Evolutionary conservation across 2,888 invertebrate genomes (phyloP).

Genomic region (Ryuthela nishihirai): DNA sequence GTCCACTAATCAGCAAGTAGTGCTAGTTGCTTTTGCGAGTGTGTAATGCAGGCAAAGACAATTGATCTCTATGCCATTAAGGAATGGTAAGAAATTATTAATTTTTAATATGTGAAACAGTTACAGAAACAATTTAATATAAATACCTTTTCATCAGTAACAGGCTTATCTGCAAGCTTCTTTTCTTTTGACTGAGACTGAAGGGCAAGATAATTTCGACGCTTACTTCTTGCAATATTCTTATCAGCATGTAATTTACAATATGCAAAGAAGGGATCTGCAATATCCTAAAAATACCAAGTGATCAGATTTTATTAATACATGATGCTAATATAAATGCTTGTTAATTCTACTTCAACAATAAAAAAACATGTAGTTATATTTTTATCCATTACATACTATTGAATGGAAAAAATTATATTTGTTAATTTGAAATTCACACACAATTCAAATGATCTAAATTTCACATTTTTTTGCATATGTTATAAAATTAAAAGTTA

Average conservation of each 20-base stretch:
- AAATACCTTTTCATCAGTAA: constrained; percentile 47
- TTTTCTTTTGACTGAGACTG: constrained; percentile 64
- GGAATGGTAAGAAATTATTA: neutral
- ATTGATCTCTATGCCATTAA: neutral
- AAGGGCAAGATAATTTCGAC: constrained; percentile 77
- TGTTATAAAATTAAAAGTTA: no score
- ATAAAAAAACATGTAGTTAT: no score
- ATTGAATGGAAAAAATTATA: no score
- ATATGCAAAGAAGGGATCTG: constrained; percentile 96
- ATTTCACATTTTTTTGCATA: no score
- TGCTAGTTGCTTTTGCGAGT: no score
- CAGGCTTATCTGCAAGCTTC: constrained; percentile 20
- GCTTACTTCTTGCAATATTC: constrained; percentile 62
- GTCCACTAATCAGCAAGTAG: no score
- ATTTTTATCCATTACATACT: no score
- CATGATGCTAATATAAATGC: neutral
- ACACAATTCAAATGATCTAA: no score
- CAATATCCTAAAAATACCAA: constrained; percentile 55
- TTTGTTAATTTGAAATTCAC: no score
- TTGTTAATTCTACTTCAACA: constrained; percentile 13
- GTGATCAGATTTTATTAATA: neutral
- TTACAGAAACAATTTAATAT: constrained; percentile 2
- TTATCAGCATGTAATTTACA: constrained; percentile 95
- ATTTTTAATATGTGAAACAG: neutral
- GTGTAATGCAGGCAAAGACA: no score